These are phyloP conservation scores for Echeneis naucrates DNA, from an alignment of 2,797 vertebrate genomes.

Conservation along the genomic window DNA sequence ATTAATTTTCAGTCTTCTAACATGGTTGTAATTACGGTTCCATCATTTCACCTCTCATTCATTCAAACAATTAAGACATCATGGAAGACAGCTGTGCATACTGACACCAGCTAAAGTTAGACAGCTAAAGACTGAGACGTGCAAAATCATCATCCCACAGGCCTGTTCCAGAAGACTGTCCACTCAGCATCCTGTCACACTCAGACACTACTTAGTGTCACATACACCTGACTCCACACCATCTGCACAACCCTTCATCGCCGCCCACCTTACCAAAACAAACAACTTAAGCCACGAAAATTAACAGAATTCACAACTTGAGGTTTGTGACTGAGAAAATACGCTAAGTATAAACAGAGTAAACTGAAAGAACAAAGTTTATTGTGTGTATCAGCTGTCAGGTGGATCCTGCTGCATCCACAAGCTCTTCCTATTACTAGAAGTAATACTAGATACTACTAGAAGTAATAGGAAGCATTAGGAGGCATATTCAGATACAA, in stretches of 20 bases:
- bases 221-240: constrained; percentile 56
- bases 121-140: background rate
- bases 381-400: background rate
- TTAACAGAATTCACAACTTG: constrained; percentile 7
- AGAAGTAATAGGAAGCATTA: too few species aligned
- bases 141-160: background rate
- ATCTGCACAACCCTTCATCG: constrained; percentile 59
- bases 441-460: background rate
- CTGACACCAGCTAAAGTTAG: background rate
- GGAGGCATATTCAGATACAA: too few species aligned
- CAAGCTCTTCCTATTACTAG: background rate
- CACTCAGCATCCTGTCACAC: constrained; percentile 58
- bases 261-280: background rate
- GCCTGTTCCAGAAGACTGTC: constrained; percentile 18
- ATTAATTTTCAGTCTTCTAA: background rate
- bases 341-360: background rate
- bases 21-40: background rate
- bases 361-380: background rate
- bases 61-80: background rate
- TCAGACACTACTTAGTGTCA: constrained; percentile 77
- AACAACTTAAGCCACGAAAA: constrained; percentile 7
- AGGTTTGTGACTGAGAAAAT: background rate
- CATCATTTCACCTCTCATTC: background rate
- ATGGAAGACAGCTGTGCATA: background rate
- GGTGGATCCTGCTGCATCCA: background rate